A percentile compares a stretch with the other conserved stretches of the same genome.
phyloP scores from a whole-genome alignment of 2,888 invertebrate genomes.

The Fragum fragum region DNA sequence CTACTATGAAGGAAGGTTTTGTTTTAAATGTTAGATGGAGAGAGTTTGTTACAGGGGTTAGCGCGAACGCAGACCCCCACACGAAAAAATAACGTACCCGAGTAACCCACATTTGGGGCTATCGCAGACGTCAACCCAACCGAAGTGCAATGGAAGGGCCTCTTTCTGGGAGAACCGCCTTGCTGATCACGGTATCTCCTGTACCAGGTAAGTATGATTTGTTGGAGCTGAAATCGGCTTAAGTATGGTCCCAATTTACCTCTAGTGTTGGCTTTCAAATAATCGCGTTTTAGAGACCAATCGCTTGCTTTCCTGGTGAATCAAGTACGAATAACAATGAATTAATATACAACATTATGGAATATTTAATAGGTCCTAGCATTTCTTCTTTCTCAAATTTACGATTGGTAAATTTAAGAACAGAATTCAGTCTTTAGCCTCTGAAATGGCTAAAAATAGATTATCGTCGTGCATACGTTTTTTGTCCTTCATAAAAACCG shows the following conservation, averaged over 20 bases:
- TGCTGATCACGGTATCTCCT: conserved; percentile 91
- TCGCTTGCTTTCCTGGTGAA: neutral
- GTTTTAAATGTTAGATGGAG: neutral
- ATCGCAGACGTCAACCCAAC: conserved; percentile 91
- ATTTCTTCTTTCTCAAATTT: neutral
- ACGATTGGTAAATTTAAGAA: neutral
- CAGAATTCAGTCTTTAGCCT: neutral
- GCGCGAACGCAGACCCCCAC: conserved; percentile 75
- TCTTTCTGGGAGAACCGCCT: conserved; percentile 92
- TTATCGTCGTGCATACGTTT: no score
- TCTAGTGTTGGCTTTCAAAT: neutral
- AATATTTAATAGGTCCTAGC: neutral
- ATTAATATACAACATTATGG: neutral
- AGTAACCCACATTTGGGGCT: conserved; percentile 74
- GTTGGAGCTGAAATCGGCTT: neutral
- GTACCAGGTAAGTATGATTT: conserved; percentile 90
- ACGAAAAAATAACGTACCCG: conserved; percentile 73
- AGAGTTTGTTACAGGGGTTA: conserved; percentile 58
- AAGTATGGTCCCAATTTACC: neutral
- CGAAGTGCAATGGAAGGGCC: conserved; percentile 92
- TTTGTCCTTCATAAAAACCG: no score
- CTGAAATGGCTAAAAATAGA: no score
- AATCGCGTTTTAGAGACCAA: neutral
- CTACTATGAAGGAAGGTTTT: no score
- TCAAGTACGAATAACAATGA: neutral